A percentile compares a stretch with the other conserved stretches of the same genome.
Conservation (phyloP, 1,140 invertebrate genomes). For the Hestina assimilis region DNA sequence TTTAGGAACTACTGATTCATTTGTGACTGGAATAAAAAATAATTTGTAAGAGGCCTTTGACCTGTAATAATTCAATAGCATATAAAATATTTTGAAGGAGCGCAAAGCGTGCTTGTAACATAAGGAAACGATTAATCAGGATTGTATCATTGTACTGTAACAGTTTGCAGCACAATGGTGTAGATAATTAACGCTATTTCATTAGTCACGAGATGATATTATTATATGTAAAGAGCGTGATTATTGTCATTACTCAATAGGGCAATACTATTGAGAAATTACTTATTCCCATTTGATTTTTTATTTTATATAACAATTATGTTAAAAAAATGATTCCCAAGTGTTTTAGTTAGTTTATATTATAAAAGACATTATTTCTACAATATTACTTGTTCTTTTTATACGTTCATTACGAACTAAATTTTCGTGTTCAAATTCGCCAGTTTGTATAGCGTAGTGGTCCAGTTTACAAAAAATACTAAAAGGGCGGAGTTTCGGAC, state of each 20-base stretch:
- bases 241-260: conserved; percentile 35
- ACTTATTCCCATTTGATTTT: conserved; percentile 9
- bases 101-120: conserved; percentile 41
- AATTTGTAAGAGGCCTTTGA: conserved; percentile 33
- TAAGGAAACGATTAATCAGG: conserved; percentile 65
- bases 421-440: conserved; percentile 18
- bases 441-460: conserved; percentile 6
- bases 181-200: conserved; percentile 50
- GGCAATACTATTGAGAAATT: conserved; percentile 44
- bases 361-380: background rate
- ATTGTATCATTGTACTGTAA: conserved; percentile 52
- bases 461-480: conserved; percentile 31
- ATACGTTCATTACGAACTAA: background rate
- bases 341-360: background rate
- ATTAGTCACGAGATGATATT: conserved; percentile 52
- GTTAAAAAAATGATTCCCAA: background rate
- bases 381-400: conserved; percentile 4
- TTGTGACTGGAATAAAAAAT: conserved; percentile 20
- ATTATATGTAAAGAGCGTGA: conserved; percentile 42
- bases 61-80: conserved; percentile 30
- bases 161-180: conserved; percentile 44
- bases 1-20: background rate
- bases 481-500: conserved; percentile 58
- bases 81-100: conserved; percentile 35
- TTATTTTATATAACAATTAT: conserved; percentile 9